phyloP scores from a whole-genome alignment of 2,888 invertebrate genomes.

The Drosophila tripunctata region DNA sequence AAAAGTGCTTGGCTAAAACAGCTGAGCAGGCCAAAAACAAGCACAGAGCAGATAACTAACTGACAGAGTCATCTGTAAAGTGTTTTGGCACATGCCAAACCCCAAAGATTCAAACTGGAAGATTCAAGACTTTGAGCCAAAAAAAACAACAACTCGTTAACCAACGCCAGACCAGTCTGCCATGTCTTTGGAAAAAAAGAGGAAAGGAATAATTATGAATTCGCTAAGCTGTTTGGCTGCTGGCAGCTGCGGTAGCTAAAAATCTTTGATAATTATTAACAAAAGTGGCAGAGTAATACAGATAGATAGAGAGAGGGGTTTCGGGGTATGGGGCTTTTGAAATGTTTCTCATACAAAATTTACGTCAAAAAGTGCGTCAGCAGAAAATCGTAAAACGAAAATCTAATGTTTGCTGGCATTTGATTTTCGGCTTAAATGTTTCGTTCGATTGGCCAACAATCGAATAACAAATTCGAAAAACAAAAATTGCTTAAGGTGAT shows the following conservation, averaged over 20 bases:
- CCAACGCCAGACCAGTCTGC: conserved; percentile 54
- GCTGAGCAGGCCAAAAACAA: conserved; percentile 25
- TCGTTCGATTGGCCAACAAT: conserved; percentile 53
- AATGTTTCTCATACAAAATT: conserved; percentile 27
- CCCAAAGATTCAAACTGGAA: not conserved
- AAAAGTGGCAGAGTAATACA: not conserved
- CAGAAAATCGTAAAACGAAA: too few relatives aligned
- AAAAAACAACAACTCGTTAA: conserved; percentile 11
- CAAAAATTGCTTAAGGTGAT: conserved; percentile 50
- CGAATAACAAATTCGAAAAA: conserved; percentile 32
- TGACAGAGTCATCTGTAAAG: conserved; percentile 47
- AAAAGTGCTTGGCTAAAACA: conserved; percentile 59
- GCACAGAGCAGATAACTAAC: conserved; percentile 1
- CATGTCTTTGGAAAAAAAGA: conserved; percentile 11
- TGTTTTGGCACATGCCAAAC: conserved; percentile 70
- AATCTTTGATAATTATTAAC: conserved; percentile 51
- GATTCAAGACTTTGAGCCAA: not conserved
- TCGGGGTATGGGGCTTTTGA: not conserved
- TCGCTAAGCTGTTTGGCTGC: conserved; percentile 48
- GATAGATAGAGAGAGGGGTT: not conserved
- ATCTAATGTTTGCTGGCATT: conserved; percentile 14
- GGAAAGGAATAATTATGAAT: conserved; percentile 61
- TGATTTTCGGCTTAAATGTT: conserved; percentile 21
- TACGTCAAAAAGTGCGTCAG: conserved; percentile 63
- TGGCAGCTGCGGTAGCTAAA: conserved; percentile 49